These are phyloP conservation scores for Epizoanthus stellaris DNA, from an alignment of 92 coral and sea anemone species.

Conservation along the genomic window DNA sequence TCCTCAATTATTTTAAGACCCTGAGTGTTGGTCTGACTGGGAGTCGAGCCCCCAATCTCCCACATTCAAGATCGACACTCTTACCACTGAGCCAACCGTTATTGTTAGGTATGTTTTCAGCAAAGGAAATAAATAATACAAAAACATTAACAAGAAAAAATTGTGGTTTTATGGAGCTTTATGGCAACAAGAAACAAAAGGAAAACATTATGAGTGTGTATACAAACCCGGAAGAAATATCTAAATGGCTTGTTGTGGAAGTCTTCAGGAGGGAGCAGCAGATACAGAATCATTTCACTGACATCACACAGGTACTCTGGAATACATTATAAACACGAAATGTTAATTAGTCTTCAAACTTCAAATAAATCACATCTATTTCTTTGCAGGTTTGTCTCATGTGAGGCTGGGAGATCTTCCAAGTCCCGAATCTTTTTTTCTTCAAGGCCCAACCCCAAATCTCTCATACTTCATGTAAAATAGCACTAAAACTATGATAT, in stretches of 20 bases:
- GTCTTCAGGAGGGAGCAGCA: constrained; percentile 92
- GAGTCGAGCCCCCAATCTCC: no score
- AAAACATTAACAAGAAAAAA: neutral
- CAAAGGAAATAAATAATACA: neutral
- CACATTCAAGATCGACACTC: no score
- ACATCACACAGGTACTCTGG: constrained; percentile 92
- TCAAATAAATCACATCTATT: neutral
- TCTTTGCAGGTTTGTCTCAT: neutral
- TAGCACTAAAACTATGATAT: no score
- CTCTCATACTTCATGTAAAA: no score
- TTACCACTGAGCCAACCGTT: no score
- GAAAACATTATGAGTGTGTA: neutral
- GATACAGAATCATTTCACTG: constrained; percentile 90
- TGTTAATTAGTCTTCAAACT: neutral
- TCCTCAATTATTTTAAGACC: no score
- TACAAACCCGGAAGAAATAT: constrained; percentile 89
- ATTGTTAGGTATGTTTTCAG: no score
- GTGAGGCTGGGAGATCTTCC: neutral
- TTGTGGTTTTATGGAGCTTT: neutral
- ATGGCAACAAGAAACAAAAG: neutral
- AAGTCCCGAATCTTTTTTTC: no score
- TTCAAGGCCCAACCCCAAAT: no score
- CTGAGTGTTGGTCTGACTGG: no score
- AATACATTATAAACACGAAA: neutral
- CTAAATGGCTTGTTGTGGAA: constrained; percentile 98